Base-by-base conservation (phyloP, 2,797 vertebrate genomes). In the Pipistrellus pygmaeus region DNA sequence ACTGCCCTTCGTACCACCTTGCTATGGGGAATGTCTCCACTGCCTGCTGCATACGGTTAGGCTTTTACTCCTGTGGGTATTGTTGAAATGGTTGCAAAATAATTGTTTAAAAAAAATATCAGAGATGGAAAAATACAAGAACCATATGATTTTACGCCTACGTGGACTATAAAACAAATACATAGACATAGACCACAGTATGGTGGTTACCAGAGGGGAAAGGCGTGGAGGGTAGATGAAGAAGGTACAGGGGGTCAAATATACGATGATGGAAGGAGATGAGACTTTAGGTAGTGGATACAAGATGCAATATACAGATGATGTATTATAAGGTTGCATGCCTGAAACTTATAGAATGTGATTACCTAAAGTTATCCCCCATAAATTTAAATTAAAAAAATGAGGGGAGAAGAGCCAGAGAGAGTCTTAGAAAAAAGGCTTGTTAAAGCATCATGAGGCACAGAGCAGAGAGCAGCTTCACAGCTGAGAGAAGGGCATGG, bases 1-100 rank as follows among this genome's bases (percentile, higher is more conserved):
- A 91, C 51, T 35, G 93, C 82, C 85, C 71, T 90, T 85, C 78
- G 44, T 35, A 51, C 27, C 15, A 60, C 32, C 76, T 93, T 85
- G 48, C 64, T 48, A 5, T 0, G 44, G 83, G 89, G 41, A 90
- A 30, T 3, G 41, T 41, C 75, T 77, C 92, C 48, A 32, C 68
- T 51, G 18, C 57, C 88, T 85, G 53, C 44, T 71, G 21, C 71
- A 27, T 5, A 71, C 32, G n/a, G 15, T 84, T 82, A 73, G 86
- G 87, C 87, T 60, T 72, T 86, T 91, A 92, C 90, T 60, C 85
- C 71, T 25, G 35, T 46, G 68, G 87, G 38, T 30, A 55, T 30
- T 48, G 4, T 21, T 69, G 35, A 88, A 53, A 81, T 5, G 14
- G 32, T 7, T 85, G 55, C 25, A 76, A 91, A 81, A 44, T 44